Evolutionary conservation across 2,113 vertebrate species (phyloP).

Genomic region (Orcinus orca): DNA sequence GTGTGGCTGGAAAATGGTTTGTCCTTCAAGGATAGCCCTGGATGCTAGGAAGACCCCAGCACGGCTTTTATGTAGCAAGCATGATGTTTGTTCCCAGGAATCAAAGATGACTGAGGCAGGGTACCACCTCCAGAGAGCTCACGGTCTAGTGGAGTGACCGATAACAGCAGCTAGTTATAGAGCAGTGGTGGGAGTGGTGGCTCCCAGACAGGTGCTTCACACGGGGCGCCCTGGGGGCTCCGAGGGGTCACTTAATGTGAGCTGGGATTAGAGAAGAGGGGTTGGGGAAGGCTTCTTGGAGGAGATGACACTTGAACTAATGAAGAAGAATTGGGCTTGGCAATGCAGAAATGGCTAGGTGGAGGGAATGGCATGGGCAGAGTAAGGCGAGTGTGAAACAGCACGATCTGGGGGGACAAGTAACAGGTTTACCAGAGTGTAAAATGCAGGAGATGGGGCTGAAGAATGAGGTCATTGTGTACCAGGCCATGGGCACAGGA

Average conservation of each 20-base stretch:
- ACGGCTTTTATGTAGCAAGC: neutral
- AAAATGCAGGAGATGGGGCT: neutral
- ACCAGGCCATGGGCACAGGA: neutral
- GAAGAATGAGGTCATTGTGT: neutral
- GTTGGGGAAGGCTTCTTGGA: neutral
- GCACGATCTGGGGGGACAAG: neutral
- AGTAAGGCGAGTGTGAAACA: neutral
- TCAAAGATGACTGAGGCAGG: neutral
- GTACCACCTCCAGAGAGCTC: neutral
- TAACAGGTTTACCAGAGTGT: neutral
- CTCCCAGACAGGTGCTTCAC: neutral
- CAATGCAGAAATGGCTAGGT: neutral
- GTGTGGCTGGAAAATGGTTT: neutral
- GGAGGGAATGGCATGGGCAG: fast-evolving
- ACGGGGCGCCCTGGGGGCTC: neutral
- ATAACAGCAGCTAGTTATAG: neutral
- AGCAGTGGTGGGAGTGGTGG: neutral
- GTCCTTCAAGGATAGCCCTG: neutral
- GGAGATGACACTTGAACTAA: neutral
- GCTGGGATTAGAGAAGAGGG: neutral
- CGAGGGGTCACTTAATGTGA: neutral
- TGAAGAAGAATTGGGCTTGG: neutral
- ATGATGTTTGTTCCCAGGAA: neutral
- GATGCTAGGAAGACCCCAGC: neutral
- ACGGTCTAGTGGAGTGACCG: neutral